Conservation (phyloP, 2,113 vertebrate species). For the Vimba vimba region DNA sequence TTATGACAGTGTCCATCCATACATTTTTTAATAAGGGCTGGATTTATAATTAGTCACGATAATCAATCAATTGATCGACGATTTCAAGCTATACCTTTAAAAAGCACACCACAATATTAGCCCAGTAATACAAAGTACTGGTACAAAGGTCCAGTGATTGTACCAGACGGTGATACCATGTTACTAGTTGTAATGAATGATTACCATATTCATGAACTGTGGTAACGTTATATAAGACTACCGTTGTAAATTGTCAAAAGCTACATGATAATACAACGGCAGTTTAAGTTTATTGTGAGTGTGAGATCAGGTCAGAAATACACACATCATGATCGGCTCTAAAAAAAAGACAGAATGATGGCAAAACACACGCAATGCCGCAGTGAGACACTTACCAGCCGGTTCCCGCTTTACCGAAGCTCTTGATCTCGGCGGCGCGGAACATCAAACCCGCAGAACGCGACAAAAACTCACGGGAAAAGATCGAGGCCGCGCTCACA, state of each 20-base stretch:
- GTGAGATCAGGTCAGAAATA: not conserved
- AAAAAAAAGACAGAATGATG: not conserved
- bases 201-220: not conserved
- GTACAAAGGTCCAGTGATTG: not conserved
- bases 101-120: not conserved
- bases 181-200: not conserved
- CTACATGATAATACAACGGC: not conserved
- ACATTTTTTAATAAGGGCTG: not conserved
- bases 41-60: not conserved
- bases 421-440: constrained; percentile 77
- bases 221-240: not conserved
- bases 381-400: constrained; percentile 75
- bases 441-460: constrained; percentile 78
- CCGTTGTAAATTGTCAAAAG: not conserved
- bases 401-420: constrained; percentile 79
- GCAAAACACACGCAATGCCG: not conserved
- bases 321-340: not conserved
- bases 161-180: not conserved
- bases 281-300: not conserved
- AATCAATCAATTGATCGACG: not conserved
- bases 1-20: not conserved
- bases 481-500: constrained; percentile 63
- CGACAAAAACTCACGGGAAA: constrained; percentile 70
- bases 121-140: not conserved
- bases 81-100: not conserved